Evolutionary conservation across 2,113 vertebrate species (phyloP), one percentile per base, ranked within the genome.

Genomic region (Colistium nudipinnis): DNA sequence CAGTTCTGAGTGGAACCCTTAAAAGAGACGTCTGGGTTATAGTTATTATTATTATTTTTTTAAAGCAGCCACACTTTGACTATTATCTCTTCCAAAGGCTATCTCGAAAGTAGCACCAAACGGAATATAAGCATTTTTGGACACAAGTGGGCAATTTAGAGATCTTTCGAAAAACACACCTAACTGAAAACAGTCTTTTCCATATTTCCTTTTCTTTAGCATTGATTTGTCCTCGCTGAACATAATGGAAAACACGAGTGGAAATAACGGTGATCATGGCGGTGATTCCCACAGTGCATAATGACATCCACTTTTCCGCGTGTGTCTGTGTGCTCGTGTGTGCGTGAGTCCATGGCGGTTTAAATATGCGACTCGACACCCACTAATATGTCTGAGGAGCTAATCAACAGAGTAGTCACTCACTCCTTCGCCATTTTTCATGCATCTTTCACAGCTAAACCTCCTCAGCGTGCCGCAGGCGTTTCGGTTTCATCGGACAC

Each of bases 401-500:
- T 76, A 39, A 66, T 76, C 67, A 76, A 65, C 20, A 38, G 19
- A 70, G 19, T 19, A 68, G 55, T 60, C 67, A 45, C 49, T 65
- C 45, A 62, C 45, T 80, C 33, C 53, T 14, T 63, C 28, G 30
- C 53, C 66, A 41, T 39, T 53, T 14, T 48, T 25, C 20, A 72
- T 56, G 66, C 45, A 47, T 61, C n/a, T 44, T 56, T 10, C 24
- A 61, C 51, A 78, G 13, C n/a, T n/a, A n/a, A n/a, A 55, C 19
- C 7, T 60, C 17, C 44, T 73, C 39, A 53, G 2, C 7, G 30
- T 24, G 31, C 12, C 27, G 30, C 44, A 57, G 14, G 7, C n/a
- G 39, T 47, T 60, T 39, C 4, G 31, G 5, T 12, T 30, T 45
- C 13, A 54, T 24, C 57, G 28, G 11, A 24, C 9, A 27, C 28